Evolutionary conservation across 1,140 invertebrate species (phyloP).

Genomic region (Bombyx mori): DNA sequence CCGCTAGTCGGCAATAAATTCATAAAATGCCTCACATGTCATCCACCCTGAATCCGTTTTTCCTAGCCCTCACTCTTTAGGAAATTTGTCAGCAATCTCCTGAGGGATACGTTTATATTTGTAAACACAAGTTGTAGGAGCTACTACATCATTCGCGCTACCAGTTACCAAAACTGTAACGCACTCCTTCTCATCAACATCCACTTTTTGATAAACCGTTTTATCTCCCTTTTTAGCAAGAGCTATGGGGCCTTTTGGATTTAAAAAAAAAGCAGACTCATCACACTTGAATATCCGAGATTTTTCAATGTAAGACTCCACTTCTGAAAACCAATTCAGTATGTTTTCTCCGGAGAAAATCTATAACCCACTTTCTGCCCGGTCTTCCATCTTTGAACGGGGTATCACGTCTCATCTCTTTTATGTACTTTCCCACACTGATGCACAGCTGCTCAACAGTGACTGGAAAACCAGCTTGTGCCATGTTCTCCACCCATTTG

Average conservation of each 20-base stretch:
- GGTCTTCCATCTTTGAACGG: conserved; percentile 18
- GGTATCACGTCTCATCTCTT: conserved; percentile 9
- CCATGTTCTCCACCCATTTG: conserved; percentile 15
- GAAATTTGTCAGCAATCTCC: conserved; percentile 19
- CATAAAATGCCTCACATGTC: conserved; percentile 24
- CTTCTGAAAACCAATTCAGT: conserved; percentile 11
- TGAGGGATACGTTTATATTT: conserved; percentile 23
- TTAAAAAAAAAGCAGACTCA: conserved; percentile 17
- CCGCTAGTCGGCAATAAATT: conserved; percentile 12
- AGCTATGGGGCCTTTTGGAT: conserved; percentile 16
- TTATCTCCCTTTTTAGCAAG: conserved; percentile 22
- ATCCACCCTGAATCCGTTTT: conserved; percentile 24
- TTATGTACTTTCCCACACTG: conserved; percentile 14
- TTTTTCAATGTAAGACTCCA: conserved; percentile 5
- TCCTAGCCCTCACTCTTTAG: conserved; percentile 18
- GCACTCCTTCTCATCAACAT: conserved; percentile 22
- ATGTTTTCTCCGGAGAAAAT: conserved; percentile 14
- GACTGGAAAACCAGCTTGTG: conserved; percentile 13
- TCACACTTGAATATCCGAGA: conserved; percentile 15
- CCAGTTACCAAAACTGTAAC: conserved; percentile 20
- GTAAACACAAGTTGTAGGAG: conserved; percentile 15
- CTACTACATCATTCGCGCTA: conserved; percentile 16
- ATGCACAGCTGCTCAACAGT: conserved; percentile 12
- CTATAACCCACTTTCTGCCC: conserved; percentile 13
- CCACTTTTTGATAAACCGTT: conserved; percentile 19